Conservation (phyloP, 2,113 vertebrate species). For the Dicrurus megarhynchus region DNA sequence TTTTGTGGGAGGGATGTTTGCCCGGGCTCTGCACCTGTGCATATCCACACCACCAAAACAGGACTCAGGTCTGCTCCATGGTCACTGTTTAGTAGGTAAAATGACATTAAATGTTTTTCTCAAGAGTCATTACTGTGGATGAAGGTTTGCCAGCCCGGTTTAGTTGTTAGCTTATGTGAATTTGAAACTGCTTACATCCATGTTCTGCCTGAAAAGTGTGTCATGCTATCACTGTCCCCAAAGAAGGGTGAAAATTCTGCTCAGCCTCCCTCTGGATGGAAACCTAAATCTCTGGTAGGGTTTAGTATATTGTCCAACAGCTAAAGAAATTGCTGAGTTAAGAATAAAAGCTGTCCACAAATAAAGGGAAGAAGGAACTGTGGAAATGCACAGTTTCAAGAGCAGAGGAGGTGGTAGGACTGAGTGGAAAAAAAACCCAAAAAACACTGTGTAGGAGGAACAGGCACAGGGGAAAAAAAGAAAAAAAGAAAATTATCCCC, state of each 20-base stretch:
- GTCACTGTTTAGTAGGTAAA: background rate
- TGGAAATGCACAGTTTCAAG: background rate
- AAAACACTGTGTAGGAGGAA: background rate
- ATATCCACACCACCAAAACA: fast-evolving
- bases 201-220: background rate
- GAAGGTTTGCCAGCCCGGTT: background rate
- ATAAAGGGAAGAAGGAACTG: background rate
- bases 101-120: background rate
- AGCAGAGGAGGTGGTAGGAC: background rate
- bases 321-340: background rate
- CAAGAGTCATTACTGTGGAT: background rate
- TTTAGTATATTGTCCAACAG: background rate
- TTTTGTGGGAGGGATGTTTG: background rate
- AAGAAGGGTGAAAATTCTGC: background rate
- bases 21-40: background rate
- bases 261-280: background rate
- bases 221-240: fast-evolving
- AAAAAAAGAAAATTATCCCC: background rate
- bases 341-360: background rate
- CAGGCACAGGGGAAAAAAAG: background rate
- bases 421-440: background rate
- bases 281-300: background rate
- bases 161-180: background rate
- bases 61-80: fast-evolving
- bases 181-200: background rate